phyloP scores from a whole-genome alignment of 2,113 vertebrate genomes.

The Boulengeromyrus knoepffleri region DNA sequence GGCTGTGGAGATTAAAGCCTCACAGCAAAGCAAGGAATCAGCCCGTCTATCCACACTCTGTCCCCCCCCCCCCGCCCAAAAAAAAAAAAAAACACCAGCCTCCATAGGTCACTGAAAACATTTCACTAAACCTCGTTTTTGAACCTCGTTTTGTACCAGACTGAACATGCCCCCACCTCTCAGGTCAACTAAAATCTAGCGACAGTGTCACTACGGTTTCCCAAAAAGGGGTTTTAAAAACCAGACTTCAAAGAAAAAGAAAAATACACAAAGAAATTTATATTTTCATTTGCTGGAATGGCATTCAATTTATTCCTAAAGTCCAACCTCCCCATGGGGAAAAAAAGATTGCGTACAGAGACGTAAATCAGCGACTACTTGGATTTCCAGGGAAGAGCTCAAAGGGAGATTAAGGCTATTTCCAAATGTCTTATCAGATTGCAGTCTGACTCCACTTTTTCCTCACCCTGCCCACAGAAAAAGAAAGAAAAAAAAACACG shows the following conservation, averaged over 20 bases:
- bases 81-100: neutral
- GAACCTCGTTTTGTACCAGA: neutral
- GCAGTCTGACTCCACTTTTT: neutral
- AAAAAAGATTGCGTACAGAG: neutral
- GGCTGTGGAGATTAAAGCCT: conserved; percentile 49
- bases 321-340: neutral
- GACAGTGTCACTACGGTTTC: neutral
- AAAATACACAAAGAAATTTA: neutral
- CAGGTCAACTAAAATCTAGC: neutral
- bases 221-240: neutral
- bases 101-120: neutral
- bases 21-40: conserved; percentile 17
- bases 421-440: neutral
- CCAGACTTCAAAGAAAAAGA: neutral
- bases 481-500: neutral
- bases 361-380: neutral
- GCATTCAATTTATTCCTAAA: neutral
- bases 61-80: neutral
- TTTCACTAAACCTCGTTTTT: neutral
- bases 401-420: neutral
- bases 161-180: neutral
- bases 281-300: neutral
- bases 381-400: neutral
- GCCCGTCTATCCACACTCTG: conserved; percentile 13
- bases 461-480: neutral